A percentile compares a stretch with the other conserved stretches of the same genome.
phyloP scores from a whole-genome alignment of 2,888 invertebrate genomes.

The Microplitis deprimator region DNA sequence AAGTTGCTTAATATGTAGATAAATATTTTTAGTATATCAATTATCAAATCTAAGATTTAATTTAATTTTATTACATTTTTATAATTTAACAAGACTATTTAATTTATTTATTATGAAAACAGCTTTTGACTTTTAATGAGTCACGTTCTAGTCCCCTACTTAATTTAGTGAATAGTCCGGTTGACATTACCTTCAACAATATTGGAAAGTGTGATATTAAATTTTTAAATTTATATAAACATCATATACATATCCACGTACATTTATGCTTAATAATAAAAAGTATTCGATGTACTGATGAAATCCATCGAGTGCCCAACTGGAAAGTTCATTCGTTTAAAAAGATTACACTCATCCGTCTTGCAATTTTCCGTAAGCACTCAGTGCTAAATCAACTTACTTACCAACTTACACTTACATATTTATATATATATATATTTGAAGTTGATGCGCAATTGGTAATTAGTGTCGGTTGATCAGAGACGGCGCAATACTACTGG shows the following conservation, averaged over 20 bases:
- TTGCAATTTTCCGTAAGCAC: conserved; percentile 33
- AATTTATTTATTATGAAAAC: neutral
- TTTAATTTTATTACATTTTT: neutral
- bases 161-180: neutral
- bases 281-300: conserved; percentile 8
- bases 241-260: neutral
- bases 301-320: conserved; percentile 25
- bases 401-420: neutral
- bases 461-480: conserved; percentile 29
- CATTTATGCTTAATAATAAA: conserved; percentile 8
- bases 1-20: neutral
- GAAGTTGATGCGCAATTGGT: conserved; percentile 11
- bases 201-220: neutral
- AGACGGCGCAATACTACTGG: conserved; percentile 26
- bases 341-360: conserved; percentile 38
- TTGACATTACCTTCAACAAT: neutral
- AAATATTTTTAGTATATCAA: neutral
- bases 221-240: neutral
- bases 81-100: neutral
- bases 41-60: neutral
- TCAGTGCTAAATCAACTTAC: conserved; percentile 1
- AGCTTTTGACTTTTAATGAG: neutral
- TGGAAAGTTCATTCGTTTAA: conserved; percentile 39
- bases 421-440: neutral
- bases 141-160: neutral